Conservation (phyloP, 1,140 invertebrate genomes). For the Brachionus paranguensis region DNA sequence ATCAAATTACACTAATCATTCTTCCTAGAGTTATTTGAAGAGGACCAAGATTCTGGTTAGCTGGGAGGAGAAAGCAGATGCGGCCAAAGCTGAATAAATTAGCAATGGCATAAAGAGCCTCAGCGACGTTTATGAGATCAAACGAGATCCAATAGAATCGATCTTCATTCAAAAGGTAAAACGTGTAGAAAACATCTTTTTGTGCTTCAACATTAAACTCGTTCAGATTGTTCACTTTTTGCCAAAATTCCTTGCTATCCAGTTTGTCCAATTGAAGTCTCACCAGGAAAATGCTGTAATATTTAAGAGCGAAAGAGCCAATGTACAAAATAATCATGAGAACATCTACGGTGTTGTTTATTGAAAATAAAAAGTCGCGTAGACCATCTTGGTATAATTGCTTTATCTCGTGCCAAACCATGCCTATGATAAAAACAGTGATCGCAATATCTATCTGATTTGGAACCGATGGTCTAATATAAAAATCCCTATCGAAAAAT, state of each 20-base stretch:
- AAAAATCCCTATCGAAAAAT: conserved; percentile 36
- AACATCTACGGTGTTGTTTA: conserved; percentile 51
- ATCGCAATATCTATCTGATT: conserved; percentile 34
- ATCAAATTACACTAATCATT: conserved; percentile 50
- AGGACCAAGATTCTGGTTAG: conserved; percentile 55
- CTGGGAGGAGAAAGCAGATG: conserved; percentile 55
- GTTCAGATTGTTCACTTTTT: not conserved
- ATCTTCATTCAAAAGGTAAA: conserved; percentile 42
- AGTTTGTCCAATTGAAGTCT: not conserved
- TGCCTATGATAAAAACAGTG: conserved; percentile 42
- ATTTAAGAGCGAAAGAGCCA: conserved; percentile 48
- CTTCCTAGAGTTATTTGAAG: conserved; percentile 55
- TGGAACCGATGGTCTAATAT: conserved; percentile 2
- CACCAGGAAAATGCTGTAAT: not conserved
- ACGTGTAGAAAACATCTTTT: not conserved
- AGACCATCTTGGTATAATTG: conserved; percentile 50
- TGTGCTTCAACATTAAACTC: not conserved
- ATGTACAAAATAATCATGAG: conserved; percentile 50
- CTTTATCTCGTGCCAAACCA: conserved; percentile 51
- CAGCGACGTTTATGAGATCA: conserved; percentile 47
- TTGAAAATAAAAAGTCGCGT: conserved; percentile 48
- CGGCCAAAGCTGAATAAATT: conserved; percentile 54
- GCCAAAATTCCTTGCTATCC: not conserved
- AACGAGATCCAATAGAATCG: conserved; percentile 47
- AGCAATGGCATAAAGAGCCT: conserved; percentile 48